Conservation (phyloP, 2,797 vertebrate species). For the Ataeniobius toweri region DNA sequence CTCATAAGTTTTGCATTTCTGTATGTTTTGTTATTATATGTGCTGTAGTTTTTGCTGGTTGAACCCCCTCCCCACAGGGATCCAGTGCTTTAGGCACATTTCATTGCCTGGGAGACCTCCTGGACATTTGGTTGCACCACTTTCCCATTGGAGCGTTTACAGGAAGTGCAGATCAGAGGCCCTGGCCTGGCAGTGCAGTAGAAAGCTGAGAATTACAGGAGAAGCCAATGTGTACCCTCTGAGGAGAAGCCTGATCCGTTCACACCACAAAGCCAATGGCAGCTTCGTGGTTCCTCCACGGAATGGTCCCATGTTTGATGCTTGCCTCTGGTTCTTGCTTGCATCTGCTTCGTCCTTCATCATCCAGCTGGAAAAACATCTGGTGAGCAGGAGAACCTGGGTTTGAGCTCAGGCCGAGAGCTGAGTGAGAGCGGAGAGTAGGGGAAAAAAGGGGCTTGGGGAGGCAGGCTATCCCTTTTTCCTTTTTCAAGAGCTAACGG, state of each 20-base stretch:
- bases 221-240: conserved; percentile 46
- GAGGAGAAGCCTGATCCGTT: conserved; percentile 58
- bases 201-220: conserved; percentile 68
- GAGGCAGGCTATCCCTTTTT: conserved; percentile 63
- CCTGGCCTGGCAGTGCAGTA: conserved; percentile 64
- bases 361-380: conserved; percentile 49
- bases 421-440: conserved; percentile 16
- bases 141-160: conserved; percentile 67
- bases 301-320: conserved; percentile 60
- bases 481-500: conserved; percentile 65
- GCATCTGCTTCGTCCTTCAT: conserved; percentile 37
- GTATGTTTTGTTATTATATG: conserved; percentile 3
- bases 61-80: conserved; percentile 1
- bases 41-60: conserved; percentile 8
- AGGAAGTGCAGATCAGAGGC: conserved; percentile 80
- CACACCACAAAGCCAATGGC: conserved; percentile 48
- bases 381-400: conserved; percentile 22
- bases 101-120: conserved; percentile 46
- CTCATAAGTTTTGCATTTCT: conserved; percentile 6
- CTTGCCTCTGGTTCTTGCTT: conserved; percentile 16
- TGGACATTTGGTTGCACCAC: conserved; percentile 67
- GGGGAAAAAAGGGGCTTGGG: conserved; percentile 34
- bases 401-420: conserved; percentile 19
- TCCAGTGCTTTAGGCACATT: conserved; percentile 27
- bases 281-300: conserved; percentile 56